Evolutionary conservation across 2,797 vertebrate species (phyloP).

Genomic region (Tenualosa thibaudeaui): DNA sequence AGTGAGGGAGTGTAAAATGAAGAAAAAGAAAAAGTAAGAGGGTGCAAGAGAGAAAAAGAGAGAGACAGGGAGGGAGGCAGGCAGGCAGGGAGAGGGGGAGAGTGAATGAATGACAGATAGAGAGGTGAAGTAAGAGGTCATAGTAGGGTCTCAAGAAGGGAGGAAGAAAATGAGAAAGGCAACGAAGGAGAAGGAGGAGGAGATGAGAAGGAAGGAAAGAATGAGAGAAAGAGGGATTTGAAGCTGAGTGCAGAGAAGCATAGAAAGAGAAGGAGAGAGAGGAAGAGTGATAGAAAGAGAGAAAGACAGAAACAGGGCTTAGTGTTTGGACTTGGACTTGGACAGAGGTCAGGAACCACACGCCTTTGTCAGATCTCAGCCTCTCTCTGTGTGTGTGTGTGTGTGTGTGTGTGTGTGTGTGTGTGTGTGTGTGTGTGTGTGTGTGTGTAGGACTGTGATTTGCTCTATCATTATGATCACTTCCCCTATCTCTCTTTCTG

Average conservation of each 20-base stretch:
- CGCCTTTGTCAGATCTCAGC: no score
- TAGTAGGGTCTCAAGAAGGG: background rate
- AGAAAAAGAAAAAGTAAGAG: slow-evolving; percentile 44
- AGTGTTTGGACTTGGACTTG: no score
- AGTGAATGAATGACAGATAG: background rate
- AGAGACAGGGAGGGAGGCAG: background rate
- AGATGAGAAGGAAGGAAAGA: background rate
- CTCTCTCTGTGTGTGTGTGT: background rate
- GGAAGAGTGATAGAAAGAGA: background rate
- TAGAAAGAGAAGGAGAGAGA: slow-evolving; percentile 57
- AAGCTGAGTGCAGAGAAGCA: slow-evolving; percentile 44
- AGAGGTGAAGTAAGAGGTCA: background rate
- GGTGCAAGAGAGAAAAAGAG: slow-evolving; percentile 38
- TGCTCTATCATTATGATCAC: no score
- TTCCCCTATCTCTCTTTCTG: no score
- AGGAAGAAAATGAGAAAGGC: background rate
- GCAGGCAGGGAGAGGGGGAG: background rate
- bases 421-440: slow-evolving; percentile 16
- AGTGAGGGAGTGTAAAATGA: background rate
- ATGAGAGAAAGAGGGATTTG: slow-evolving; percentile 31
- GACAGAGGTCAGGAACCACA: no score
- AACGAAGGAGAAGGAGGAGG: background rate
- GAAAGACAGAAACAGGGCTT: background rate
- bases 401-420: background rate
- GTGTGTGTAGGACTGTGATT: slow-evolving; percentile 28